Evolutionary conservation across 1,140 invertebrate genomes (phyloP).

Genomic region (Papilio polytes): DNA sequence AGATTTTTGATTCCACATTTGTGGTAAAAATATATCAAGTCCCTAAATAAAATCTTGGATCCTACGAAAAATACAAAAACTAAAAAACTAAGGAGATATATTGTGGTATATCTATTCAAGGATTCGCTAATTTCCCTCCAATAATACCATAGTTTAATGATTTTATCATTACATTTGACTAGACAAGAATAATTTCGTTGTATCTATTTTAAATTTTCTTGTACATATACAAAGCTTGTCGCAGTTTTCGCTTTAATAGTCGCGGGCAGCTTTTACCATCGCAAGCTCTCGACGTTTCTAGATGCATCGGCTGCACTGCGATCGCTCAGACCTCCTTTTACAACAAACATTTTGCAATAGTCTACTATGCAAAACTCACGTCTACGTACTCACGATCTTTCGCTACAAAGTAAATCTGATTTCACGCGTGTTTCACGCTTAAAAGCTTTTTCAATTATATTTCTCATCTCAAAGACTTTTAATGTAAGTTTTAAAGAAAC

Average conservation of each 20-base stretch:
- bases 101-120: no score
- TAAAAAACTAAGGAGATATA: no score
- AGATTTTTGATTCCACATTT: no score
- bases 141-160: no score
- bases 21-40: no score
- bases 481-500: neutral
- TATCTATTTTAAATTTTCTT: neutral
- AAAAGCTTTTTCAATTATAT: conserved; percentile 34
- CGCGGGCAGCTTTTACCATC: conserved; percentile 10
- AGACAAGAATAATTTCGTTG: neutral
- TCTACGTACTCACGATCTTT: conserved; percentile 7
- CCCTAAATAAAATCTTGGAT: no score
- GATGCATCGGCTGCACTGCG: conserved; percentile 27
- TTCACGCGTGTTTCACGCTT: conserved; percentile 26
- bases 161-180: neutral
- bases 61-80: no score
- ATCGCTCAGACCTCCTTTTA: conserved; percentile 19
- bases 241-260: conserved; percentile 4
- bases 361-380: neutral
- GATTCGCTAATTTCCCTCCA: no score
- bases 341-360: conserved; percentile 23
- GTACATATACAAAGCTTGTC: neutral
- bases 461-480: neutral
- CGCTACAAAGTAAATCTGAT: conserved; percentile 22
- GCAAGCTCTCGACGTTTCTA: conserved; percentile 20